phyloP scores from a whole-genome alignment of 2,888 invertebrate genomes.

The Epinotia bilunana region DNA sequence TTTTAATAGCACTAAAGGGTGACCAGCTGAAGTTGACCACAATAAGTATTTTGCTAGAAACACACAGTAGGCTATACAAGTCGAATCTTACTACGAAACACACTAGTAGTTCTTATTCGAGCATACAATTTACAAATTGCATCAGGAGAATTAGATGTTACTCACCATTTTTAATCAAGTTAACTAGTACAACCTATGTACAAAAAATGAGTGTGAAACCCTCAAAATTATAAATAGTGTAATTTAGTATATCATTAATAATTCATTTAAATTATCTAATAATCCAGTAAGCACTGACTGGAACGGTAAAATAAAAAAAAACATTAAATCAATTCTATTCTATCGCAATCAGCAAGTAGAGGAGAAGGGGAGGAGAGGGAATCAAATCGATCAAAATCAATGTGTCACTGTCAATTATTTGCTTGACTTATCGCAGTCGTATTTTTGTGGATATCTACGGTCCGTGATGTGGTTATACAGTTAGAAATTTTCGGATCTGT shows the following conservation, averaged over 20 bases:
- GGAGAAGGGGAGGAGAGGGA: too few species aligned
- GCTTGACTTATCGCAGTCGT: conserved; percentile 10
- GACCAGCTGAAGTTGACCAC: too few species aligned
- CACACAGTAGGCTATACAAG: too few species aligned
- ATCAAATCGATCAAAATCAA: not conserved
- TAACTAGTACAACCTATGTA: not conserved
- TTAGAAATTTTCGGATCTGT: too few species aligned
- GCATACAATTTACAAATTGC: conserved; percentile 1
- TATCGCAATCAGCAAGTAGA: not conserved
- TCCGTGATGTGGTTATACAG: not conserved
- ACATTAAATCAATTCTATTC: not conserved
- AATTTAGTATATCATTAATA: not conserved
- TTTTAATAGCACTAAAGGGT: too few species aligned
- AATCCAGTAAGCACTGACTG: not conserved
- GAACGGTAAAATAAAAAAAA: not conserved
- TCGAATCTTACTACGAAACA: too few species aligned
- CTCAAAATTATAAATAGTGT: not conserved
- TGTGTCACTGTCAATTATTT: not conserved
- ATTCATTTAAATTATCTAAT: not conserved
- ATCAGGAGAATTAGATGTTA: conserved; percentile 14
- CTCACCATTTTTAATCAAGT: conserved; percentile 21
- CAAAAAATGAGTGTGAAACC: not conserved
- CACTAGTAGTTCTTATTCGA: not conserved
- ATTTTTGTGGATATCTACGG: conserved; percentile 5
- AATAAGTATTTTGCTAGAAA: too few species aligned